Percentiles rank a stretch among this genome's conserved stretches.
Conservation (phyloP, 2,113 vertebrate genomes). For the Saguinus midas region DNA sequence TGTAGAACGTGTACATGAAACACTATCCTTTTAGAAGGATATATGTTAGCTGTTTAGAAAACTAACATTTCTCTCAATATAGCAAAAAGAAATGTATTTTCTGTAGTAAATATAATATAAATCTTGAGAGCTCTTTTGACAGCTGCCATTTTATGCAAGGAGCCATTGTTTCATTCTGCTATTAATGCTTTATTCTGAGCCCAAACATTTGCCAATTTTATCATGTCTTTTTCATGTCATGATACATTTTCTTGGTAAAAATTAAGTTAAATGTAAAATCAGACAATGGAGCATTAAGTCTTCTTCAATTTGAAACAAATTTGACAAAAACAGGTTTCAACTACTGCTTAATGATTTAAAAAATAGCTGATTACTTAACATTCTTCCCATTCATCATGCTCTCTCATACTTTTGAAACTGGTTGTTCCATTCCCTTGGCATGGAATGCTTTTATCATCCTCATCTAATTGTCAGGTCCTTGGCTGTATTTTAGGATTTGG, state of each 20-base stretch:
- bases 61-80: neutral
- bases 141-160: neutral
- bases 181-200: neutral
- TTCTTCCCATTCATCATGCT: neutral
- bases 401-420: neutral
- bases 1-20: neutral
- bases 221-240: neutral
- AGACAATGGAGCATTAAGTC: neutral
- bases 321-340: neutral
- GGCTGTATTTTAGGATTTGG: neutral
- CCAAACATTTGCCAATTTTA: neutral
- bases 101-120: neutral
- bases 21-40: neutral
- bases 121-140: neutral
- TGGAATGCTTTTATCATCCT: neutral
- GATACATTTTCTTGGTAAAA: neutral
- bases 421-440: neutral
- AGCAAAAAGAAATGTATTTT: neutral
- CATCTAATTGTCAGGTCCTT: neutral
- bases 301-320: neutral
- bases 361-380: neutral
- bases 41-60: neutral
- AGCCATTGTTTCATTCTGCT: neutral
- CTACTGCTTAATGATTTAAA: neutral
- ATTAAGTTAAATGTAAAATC: neutral